Percentiles rank a stretch among this genome's conserved stretches.
Evolutionary conservation across 2,113 vertebrate genomes (phyloP).

Genomic region (Chiloscyllium plagiosum): DNA sequence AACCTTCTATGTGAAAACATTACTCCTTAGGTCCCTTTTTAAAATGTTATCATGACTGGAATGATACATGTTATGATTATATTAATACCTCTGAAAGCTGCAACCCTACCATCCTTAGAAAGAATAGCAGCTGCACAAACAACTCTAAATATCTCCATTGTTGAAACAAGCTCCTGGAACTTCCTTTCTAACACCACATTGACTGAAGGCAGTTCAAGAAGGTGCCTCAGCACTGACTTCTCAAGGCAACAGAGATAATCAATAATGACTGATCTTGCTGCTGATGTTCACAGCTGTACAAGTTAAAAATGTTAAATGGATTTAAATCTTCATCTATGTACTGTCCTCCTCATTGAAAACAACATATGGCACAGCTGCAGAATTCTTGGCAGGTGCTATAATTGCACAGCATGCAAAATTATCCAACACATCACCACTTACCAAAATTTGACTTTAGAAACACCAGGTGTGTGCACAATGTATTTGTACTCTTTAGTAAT

Average conservation of each 20-base stretch:
- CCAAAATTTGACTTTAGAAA: not conserved
- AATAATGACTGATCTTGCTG: no score
- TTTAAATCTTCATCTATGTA: not conserved
- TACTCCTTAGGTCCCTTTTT: no score
- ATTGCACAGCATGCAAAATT: constrained; percentile 5
- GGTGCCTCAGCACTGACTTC: not conserved
- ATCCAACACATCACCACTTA: constrained; percentile 13
- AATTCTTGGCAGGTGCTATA: not conserved
- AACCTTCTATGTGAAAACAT: no score
- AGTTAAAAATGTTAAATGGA: not conserved
- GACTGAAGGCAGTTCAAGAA: not conserved
- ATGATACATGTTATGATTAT: not conserved
- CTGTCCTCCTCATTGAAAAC: not conserved
- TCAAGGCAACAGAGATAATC: not conserved
- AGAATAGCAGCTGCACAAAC: no score
- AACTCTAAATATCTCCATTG: no score
- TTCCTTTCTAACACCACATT: not conserved
- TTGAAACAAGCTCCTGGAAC: no score
- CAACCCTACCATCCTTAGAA: not conserved
- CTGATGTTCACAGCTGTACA: no score
- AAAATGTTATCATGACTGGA: no score
- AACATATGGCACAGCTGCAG: not conserved
- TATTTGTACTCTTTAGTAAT: not conserved
- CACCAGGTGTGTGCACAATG: not conserved
- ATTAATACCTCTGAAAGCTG: not conserved